Base-by-base conservation (phyloP, 2,888 invertebrate species). In the Dicyrtoma fusca region DNA sequence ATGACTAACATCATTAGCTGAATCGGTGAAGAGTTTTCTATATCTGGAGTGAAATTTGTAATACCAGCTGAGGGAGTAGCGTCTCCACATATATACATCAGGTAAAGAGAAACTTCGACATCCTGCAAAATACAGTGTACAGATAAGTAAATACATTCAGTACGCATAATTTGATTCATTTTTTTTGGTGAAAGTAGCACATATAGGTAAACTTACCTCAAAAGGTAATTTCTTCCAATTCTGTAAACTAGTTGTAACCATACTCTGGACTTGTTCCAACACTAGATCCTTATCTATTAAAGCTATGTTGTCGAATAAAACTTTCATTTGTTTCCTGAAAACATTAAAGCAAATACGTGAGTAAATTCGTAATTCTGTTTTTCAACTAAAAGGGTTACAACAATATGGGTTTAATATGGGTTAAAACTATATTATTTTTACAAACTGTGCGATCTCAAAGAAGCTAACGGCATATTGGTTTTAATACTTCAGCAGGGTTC, bases 51-150 rank as follows among this genome's bases (percentile, higher is more conserved):
- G 70, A 77, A 78, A n/a, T 75, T 70, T n/a, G 69, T 64, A 23
- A 72, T 68, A 14, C 62, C 51, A 19, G 66, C 71, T 42, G 68
- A 25, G 45, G 74, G 71, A 45, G 59, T 61, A 14, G 66, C 61
- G 57, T 87, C 87, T 17, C 86, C 87, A 26, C 87, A 81, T 71
- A 83, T 82, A 79, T 86, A 86, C 69, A 87, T 79, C 62, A 87
- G 81, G 11, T 83, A 82, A 14, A 87, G 82, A 8, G 86, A 85
- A 63, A 85, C 83, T 81, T 87, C 87, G 3, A 86, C 83, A 74
- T 87, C 86, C 75, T 83, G 47, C 6, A 47, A n/a, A n/a, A n/a
- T n/a, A n/a, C 44, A 53, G 55, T 47, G 59, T 42, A 55, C n/a
- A 34, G 34, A 34, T 34, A 63, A 26, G 44, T 42, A 17, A 53